These are phyloP conservation scores for Trichonephila clavata DNA, from an alignment of 1,140 invertebrate genomes.

Conservation along the genomic window DNA sequence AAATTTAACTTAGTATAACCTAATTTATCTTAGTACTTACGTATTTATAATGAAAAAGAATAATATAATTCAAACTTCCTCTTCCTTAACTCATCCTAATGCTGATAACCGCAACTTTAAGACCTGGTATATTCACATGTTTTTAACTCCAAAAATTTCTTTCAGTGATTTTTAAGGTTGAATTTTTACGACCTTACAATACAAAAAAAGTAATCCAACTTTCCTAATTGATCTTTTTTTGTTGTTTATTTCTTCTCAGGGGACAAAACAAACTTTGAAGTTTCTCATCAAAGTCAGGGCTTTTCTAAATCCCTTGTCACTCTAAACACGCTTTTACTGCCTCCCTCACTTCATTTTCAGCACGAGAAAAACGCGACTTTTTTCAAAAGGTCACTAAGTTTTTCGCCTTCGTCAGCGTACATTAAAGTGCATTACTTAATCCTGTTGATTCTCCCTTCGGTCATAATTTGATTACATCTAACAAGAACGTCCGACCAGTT, in stretches of 20 bases:
- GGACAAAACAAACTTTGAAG: background rate
- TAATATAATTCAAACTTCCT: no score
- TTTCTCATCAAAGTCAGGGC: background rate
- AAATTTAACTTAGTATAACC: no score
- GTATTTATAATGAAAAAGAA: no score
- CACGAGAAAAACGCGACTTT: slow-evolving; percentile 44
- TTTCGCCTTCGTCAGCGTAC: slow-evolving; percentile 17
- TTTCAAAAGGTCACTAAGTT: slow-evolving; percentile 41
- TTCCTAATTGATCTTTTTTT: background rate
- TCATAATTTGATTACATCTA: slow-evolving; percentile 50
- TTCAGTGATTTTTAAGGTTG: no score
- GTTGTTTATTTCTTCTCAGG: background rate
- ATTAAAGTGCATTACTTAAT: slow-evolving; percentile 67
- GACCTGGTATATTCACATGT: no score
- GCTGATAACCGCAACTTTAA: no score
- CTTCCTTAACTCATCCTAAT: no score
- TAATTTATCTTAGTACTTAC: no score
- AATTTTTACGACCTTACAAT: background rate
- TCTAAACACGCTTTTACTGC: background rate
- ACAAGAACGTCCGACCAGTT: slow-evolving; percentile 27
- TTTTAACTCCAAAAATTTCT: no score
- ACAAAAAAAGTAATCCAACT: background rate
- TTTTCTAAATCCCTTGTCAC: slow-evolving; percentile 33
- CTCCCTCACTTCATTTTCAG: slow-evolving; percentile 1
- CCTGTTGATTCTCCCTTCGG: slow-evolving; percentile 34